These are phyloP conservation scores for Drosophila murphyi DNA, from an alignment of 1,140 invertebrate genomes.

Conservation along the genomic window DNA sequence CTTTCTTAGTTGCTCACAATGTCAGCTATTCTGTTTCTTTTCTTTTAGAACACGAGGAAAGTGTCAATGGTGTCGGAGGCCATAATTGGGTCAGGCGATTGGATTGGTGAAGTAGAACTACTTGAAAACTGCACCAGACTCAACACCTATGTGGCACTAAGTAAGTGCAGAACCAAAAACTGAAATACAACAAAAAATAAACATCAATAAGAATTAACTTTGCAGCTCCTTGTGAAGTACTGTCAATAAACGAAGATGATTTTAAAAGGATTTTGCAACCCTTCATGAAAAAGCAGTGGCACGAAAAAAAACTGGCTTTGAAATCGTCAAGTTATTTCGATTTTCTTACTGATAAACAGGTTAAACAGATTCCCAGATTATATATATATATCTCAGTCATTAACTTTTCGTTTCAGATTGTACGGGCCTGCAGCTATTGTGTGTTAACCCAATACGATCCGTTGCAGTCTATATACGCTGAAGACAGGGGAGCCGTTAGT, in stretches of 20 bases:
- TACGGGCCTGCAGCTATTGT: constrained; percentile 59
- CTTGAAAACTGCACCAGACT: constrained; percentile 43
- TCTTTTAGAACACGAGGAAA: constrained; percentile 17
- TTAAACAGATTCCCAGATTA: constrained; percentile 11
- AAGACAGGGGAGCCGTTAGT: constrained; percentile 63
- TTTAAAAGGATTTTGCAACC: constrained; percentile 53
- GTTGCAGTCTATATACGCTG: constrained; percentile 68
- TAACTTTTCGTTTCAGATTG: constrained; percentile 37
- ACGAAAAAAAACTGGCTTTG: constrained; percentile 65
- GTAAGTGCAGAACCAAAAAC: constrained; percentile 18
- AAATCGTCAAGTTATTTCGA: constrained; percentile 67
- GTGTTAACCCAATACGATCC: constrained; percentile 67
- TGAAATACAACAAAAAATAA: no score
- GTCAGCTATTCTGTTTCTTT: background rate
- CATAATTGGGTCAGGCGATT: constrained; percentile 61
- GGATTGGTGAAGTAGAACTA: constrained; percentile 63
- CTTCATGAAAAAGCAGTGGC: constrained; percentile 61
- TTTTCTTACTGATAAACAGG: constrained; percentile 64
- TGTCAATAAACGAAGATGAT: constrained; percentile 57
- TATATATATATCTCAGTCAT: background rate
- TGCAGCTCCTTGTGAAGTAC: constrained; percentile 60
- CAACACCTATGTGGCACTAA: constrained; percentile 43
- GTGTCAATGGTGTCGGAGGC: constrained; percentile 36
- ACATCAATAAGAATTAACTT: background rate
- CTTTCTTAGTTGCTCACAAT: background rate